A percentile compares a stretch with the other conserved stretches of the same genome.
These are phyloP conservation scores for Charaxes varanes DNA, from an alignment of 1,140 invertebrate genomes.

Conservation along the genomic window DNA sequence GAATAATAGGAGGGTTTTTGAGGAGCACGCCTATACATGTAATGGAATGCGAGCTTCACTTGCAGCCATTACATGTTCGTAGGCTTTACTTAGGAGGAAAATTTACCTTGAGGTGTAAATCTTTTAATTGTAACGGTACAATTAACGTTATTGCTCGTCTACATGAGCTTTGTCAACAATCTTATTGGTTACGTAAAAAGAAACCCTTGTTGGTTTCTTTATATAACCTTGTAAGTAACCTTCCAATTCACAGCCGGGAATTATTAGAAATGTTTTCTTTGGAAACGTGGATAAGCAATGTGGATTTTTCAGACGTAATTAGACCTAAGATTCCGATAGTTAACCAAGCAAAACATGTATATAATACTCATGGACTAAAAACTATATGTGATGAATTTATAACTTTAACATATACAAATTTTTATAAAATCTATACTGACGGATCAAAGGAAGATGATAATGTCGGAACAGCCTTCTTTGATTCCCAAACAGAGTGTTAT, in stretches of 20 bases:
- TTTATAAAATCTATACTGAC: constrained; percentile 19
- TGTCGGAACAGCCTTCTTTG: constrained; percentile 10
- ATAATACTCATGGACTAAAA: not conserved
- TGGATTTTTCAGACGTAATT: not conserved
- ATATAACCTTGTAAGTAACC: not conserved
- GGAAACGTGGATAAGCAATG: not conserved
- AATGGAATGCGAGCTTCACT: constrained; percentile 14
- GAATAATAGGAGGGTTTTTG: constrained; percentile 17
- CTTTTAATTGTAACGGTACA: not conserved
- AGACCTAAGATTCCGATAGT: not conserved
- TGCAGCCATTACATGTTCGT: constrained; percentile 11
- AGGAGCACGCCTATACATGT: constrained; percentile 18
- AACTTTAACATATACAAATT: constrained; percentile 4
- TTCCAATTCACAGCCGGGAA: not conserved
- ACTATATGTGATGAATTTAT: not conserved
- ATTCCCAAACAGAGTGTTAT: not conserved
- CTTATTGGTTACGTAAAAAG: constrained; percentile 5
- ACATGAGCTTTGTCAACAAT: no score
- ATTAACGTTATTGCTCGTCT: not conserved
- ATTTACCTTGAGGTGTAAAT: constrained; percentile 1
- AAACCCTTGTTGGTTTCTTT: constrained; percentile 1
- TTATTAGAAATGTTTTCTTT: constrained; percentile 1
- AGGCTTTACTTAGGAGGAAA: constrained; percentile 7
- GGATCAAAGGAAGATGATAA: constrained; percentile 6
- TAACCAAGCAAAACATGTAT: constrained; percentile 1